Conservation (phyloP, 2,113 vertebrate species). For the Spea bombifrons region DNA sequence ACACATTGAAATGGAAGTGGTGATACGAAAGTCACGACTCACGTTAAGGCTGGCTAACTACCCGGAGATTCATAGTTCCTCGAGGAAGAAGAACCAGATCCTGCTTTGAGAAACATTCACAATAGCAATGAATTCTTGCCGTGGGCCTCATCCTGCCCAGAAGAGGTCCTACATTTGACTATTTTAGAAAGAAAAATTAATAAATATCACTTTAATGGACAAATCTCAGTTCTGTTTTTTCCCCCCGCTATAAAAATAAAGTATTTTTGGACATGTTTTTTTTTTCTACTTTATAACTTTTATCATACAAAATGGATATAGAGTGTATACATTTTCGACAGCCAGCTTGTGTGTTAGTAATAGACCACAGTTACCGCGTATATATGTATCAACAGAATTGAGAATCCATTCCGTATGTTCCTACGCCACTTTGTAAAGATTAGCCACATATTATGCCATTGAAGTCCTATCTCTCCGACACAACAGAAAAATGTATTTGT, state of each 20-base stretch:
- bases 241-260: no score
- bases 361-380: constrained; percentile 4
- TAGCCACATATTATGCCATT: constrained; percentile 22
- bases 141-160: no score
- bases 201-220: no score
- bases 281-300: not conserved
- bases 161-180: not conserved
- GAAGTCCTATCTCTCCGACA: constrained; percentile 4
- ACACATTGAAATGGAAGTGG: no score
- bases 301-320: not conserved
- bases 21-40: no score
- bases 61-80: no score
- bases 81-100: no score
- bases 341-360: constrained; percentile 9
- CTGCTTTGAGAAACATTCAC: no score
- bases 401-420: constrained; percentile 34
- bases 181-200: constrained; percentile 23
- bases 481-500: constrained; percentile 1
- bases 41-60: no score
- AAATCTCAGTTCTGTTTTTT: no score
- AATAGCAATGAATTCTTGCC: no score
- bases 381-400: not conserved
- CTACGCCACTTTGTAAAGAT: constrained; percentile 15
- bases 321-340: constrained; percentile 23
- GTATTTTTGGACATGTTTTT: not conserved